Conservation (phyloP, 2,797 vertebrate genomes). For the Calcarius lapponicus region DNA sequence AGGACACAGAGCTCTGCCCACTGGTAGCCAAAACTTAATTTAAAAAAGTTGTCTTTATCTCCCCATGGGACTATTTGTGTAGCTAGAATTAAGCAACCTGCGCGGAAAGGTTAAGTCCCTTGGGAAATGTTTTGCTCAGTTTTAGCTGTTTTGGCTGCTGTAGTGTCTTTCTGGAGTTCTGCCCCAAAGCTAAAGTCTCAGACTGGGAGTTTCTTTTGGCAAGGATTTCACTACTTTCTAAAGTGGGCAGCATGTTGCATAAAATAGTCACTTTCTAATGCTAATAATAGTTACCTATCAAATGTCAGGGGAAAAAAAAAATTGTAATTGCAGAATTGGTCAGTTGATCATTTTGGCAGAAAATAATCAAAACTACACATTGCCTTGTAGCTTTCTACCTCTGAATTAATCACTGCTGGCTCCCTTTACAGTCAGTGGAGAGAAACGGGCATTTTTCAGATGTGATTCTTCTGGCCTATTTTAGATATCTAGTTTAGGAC, state of each 20-base stretch:
- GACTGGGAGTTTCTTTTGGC: background rate
- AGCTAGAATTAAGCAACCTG: background rate
- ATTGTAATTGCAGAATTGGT: background rate
- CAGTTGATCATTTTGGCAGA: background rate
- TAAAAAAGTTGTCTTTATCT: background rate
- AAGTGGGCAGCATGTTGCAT: background rate
- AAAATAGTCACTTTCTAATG: background rate
- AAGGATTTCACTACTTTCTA: background rate
- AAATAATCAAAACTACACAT: slow-evolving; percentile 6
- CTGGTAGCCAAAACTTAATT: background rate
- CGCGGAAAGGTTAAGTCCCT: background rate
- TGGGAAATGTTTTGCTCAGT: background rate
- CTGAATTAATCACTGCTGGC: background rate
- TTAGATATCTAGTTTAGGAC: slow-evolving; percentile 46
- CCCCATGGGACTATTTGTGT: background rate
- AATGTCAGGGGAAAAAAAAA: background rate
- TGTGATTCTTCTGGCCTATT: slow-evolving; percentile 37
- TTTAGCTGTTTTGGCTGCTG: background rate
- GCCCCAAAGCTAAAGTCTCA: background rate
- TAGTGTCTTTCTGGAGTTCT: background rate
- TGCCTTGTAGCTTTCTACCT: background rate
- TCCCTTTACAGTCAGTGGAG: background rate
- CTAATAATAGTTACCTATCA: background rate
- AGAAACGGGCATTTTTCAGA: background rate
- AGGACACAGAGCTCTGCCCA: background rate